Conservation (phyloP, 2,113 vertebrate genomes). For the Lasiurus borealis region DNA sequence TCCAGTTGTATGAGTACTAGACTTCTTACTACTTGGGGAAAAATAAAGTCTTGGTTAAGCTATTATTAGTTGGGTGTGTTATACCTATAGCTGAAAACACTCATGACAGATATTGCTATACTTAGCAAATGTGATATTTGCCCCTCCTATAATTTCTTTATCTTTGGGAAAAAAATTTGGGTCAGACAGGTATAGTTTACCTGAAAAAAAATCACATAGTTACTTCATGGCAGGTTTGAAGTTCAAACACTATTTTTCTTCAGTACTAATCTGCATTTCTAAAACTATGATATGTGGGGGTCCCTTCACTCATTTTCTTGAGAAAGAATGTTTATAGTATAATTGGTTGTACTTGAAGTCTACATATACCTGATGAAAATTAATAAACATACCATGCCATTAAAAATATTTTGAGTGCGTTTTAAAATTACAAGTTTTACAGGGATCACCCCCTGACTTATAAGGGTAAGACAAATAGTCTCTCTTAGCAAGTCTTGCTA, state of each 20-base stretch:
- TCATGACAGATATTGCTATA: not conserved
- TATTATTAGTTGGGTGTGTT: not conserved
- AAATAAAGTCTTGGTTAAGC: not conserved
- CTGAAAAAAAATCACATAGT: not conserved
- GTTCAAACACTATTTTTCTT: not conserved
- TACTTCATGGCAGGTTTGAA: not conserved
- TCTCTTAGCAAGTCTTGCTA: not conserved
- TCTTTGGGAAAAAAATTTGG: not conserved
- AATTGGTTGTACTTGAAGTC: not conserved
- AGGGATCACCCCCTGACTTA: not conserved
- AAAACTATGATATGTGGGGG: not conserved
- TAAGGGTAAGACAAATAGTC: not conserved
- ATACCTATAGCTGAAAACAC: not conserved
- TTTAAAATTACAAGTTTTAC: not conserved
- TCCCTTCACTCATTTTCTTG: not conserved
- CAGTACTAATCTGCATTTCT: not conserved
- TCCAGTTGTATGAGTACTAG: not conserved
- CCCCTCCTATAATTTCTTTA: not conserved
- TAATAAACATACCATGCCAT: not conserved
- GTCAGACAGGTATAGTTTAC: not conserved
- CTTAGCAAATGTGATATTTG: not conserved
- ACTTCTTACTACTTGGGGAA: not conserved
- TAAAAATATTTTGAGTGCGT: slow-evolving; percentile 36
- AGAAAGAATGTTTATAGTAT: not conserved
- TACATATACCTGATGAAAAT: not conserved